phyloP scores from a whole-genome alignment of 2,797 vertebrate genomes.

The Xenentodon cancila region DNA sequence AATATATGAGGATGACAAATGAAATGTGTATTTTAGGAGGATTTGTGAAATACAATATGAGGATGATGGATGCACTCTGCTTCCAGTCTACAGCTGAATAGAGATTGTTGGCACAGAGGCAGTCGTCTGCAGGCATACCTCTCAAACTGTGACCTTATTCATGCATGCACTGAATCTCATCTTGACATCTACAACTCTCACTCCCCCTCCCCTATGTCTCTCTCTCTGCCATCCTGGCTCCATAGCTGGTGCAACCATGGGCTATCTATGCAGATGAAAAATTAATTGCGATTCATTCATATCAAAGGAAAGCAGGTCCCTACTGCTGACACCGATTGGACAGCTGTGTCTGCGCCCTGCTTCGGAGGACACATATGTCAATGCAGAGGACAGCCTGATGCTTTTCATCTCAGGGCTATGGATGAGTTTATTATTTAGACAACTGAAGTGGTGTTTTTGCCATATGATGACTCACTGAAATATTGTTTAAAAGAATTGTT shows the following conservation, averaged over 20 bases:
- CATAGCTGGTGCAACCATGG: constrained; percentile 61
- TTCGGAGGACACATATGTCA: constrained; percentile 51
- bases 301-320: constrained; percentile 67
- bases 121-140: constrained; percentile 70
- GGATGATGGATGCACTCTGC: constrained; percentile 56
- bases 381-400: constrained; percentile 49
- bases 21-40: constrained; percentile 49
- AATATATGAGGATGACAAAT: constrained; percentile 43
- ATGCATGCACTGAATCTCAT: constrained; percentile 73
- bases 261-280: constrained; percentile 70
- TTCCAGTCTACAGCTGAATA: constrained; percentile 51
- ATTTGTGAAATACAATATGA: constrained; percentile 54
- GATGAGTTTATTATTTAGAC: constrained; percentile 63
- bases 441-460: constrained; percentile 37
- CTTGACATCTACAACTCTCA: constrained; percentile 67
- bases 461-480: constrained; percentile 48
- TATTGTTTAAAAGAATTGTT: constrained; percentile 51
- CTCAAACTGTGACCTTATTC: constrained; percentile 77
- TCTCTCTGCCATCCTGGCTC: constrained; percentile 53
- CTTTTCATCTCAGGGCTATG: constrained; percentile 46
- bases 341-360: constrained; percentile 48
- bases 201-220: constrained; percentile 27
- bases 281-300: constrained; percentile 74
- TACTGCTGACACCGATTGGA: constrained; percentile 59
- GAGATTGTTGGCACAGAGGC: constrained; percentile 69